Conservation (phyloP, 2,797 vertebrate genomes). For the Gallinago nigripennis region DNA sequence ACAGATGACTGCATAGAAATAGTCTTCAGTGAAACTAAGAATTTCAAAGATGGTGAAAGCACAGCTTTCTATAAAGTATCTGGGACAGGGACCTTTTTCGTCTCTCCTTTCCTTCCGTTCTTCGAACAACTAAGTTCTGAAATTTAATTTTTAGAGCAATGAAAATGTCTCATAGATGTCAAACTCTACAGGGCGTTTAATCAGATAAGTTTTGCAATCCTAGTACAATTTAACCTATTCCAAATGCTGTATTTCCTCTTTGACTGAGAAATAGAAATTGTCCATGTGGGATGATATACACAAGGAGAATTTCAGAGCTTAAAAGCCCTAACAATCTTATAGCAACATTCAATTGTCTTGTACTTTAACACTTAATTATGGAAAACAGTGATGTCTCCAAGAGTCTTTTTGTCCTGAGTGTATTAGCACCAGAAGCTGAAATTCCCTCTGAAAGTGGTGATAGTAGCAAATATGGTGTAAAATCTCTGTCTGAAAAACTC, state of each 20-base stretch:
- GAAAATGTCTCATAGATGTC: not conserved
- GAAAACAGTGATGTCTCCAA: not conserved
- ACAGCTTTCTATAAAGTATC: not conserved
- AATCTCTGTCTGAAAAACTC: not conserved
- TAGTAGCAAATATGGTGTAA: not conserved
- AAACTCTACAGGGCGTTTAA: not conserved
- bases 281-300: not conserved
- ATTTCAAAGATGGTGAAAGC: not conserved
- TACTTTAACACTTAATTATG: not conserved
- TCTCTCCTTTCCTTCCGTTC: not conserved
- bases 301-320: not conserved
- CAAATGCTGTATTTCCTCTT: not conserved
- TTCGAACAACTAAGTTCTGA: not conserved
- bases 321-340: not conserved
- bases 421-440: not conserved
- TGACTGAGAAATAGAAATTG: not conserved
- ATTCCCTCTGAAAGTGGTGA: not conserved
- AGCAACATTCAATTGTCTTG: not conserved
- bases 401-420: not conserved
- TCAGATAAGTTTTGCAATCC: not conserved
- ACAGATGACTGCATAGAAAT: not conserved
- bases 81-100: not conserved
- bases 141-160: constrained; percentile 32
- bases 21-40: not conserved
- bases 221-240: not conserved